Evolutionary conservation across 1,140 invertebrate species (phyloP).

Genomic region (Pseudomyrmex dendroicus): DNA sequence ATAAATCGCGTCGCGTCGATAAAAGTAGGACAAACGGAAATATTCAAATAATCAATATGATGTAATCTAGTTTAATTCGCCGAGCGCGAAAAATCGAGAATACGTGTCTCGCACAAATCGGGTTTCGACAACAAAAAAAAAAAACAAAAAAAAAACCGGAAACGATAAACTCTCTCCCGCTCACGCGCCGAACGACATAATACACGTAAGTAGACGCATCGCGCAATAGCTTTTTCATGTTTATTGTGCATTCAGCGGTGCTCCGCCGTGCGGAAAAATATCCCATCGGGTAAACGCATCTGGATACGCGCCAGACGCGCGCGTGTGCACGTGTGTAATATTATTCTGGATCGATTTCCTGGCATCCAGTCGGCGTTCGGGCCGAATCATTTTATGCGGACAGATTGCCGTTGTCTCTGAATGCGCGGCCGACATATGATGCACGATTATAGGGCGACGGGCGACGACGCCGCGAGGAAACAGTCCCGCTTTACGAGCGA

Average conservation of each 20-base stretch:
- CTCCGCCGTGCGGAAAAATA: slow-evolving; percentile 64
- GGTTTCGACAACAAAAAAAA: neutral
- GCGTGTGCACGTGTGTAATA: slow-evolving; percentile 58
- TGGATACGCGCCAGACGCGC: slow-evolving; percentile 65
- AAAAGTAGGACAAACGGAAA: neutral
- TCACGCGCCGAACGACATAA: neutral
- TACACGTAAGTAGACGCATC: slow-evolving; percentile 40
- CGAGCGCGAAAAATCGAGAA: neutral
- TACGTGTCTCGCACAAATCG: neutral
- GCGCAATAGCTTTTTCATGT: slow-evolving; percentile 60
- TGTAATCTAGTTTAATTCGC: too few relatives aligned
- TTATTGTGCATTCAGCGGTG: slow-evolving; percentile 60
- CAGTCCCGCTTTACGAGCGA: slow-evolving; percentile 34
- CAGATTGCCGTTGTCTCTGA: slow-evolving; percentile 55
- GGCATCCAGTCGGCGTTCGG: slow-evolving; percentile 59
- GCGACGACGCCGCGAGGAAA: slow-evolving; percentile 37
- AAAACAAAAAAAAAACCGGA: neutral
- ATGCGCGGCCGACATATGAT: slow-evolving; percentile 42
- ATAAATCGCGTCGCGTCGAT: neutral
- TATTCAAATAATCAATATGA: too few relatives aligned
- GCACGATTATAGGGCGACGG: slow-evolving; percentile 43
- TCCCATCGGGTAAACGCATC: slow-evolving; percentile 72
- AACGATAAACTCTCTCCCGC: slow-evolving; percentile 6
- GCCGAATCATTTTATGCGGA: slow-evolving; percentile 54
- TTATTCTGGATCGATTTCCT: slow-evolving; percentile 70